A percentile compares a stretch with the other conserved stretches of the same genome.
phyloP scores from a whole-genome alignment of 2,888 invertebrate genomes.

The Ectemnius continuus region DNA sequence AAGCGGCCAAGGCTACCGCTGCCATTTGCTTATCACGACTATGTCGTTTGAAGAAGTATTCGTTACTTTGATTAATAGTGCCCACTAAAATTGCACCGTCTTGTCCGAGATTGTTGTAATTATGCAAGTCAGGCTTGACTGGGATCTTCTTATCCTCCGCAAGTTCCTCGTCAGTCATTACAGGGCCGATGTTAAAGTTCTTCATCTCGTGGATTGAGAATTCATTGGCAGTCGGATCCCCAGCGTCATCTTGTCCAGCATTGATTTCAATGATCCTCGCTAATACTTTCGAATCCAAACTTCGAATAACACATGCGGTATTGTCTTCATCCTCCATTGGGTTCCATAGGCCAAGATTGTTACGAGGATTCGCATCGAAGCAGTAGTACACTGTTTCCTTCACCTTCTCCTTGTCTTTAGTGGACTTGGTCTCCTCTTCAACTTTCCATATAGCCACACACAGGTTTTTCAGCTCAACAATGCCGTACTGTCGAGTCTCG shows the following conservation, averaged over 20 bases:
- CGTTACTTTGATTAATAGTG: constrained; percentile 71
- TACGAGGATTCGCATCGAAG: constrained; percentile 78
- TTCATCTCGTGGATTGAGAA: constrained; percentile 68
- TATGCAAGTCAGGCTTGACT: constrained; percentile 75
- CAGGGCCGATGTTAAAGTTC: constrained; percentile 54
- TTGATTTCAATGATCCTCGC: constrained; percentile 72
- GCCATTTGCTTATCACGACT: constrained; percentile 79
- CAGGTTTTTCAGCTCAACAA: constrained; percentile 74
- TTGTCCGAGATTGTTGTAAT: constrained; percentile 75
- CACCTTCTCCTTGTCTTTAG: constrained; percentile 38
- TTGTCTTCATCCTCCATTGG: constrained; percentile 38
- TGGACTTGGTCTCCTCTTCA: constrained; percentile 63
- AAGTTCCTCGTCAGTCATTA: constrained; percentile 70
- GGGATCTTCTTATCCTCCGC: constrained; percentile 65
- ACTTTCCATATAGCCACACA: constrained; percentile 78
- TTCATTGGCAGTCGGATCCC: constrained; percentile 50
- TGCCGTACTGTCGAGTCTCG: constrained; percentile 69
- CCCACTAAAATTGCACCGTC: constrained; percentile 73
- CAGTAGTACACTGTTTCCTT: constrained; percentile 74
- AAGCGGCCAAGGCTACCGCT: constrained; percentile 80
- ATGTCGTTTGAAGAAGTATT: constrained; percentile 77
- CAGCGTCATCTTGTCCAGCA: constrained; percentile 17
- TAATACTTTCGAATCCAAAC: constrained; percentile 70
- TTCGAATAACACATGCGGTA: constrained; percentile 75
- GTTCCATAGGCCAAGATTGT: constrained; percentile 55